Evolutionary conservation across 1,140 invertebrate genomes (phyloP), one percentile per base, ranked within the genome.

Genomic region (Zaprionus davidi): DNA sequence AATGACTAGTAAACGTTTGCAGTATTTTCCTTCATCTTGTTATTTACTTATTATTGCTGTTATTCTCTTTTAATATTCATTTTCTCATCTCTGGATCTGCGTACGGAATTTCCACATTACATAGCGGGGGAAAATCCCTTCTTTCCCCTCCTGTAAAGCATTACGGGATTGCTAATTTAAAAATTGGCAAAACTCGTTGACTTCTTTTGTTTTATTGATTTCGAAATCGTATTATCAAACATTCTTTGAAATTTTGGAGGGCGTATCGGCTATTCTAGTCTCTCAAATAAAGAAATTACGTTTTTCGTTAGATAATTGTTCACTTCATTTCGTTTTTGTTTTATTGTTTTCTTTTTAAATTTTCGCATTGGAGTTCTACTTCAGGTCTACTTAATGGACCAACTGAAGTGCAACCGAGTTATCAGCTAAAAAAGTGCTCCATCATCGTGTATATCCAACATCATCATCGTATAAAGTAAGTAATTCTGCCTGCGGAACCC

Each of bases 1-100:
- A 88, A 81, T 87, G 84, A 87, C 84, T 87, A 87, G 83, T 88
- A 88, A 88, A 87, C 83, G 84, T 88, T 88, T 88, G 70, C 84
- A 77, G 62, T 87, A 76, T 63, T 67, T 44, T 68, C 28, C 7
- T 41, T 70, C 41, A 46, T 17, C 41, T 44, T 15, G 58, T 57
- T 51, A 28, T 58, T 76, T 71, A 67, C 41, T 78, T 64, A 74
- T 78, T 80, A 60, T 64, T 55, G 60, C 57, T 77, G 17, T 49
- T 24, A 5, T 24, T 7, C 11, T 49, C 2, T 49, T 17, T 51
- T 51, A 51, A 44, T 73, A 44, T 46, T 68, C 28, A 20, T 56
- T 38, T 22, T 58, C 36, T 71, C 53, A 22, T 36, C 20, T 62
- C 55, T 24, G 31, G 3, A 53, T 64, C 51, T n/a, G 38, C 34